Evolutionary conservation across 2,797 vertebrate species (phyloP), one percentile per base, ranked within the genome.

Genomic region (Pangasius krempfi): DNA sequence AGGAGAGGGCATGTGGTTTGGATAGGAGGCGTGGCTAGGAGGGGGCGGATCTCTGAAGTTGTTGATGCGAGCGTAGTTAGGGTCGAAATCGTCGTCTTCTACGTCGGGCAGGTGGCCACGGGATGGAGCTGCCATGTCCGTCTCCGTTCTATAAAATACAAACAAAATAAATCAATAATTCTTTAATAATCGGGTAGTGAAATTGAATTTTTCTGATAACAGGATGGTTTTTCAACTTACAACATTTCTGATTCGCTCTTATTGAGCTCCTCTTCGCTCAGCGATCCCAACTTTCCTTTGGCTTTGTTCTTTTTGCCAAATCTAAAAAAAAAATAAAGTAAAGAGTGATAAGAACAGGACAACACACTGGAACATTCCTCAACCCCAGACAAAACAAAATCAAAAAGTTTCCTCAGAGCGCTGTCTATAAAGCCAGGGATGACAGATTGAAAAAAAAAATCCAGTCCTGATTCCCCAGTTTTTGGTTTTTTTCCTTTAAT

Each of bases 41-140:
- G 95, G 40, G 33, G 96, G 95, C 2, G 92, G 92, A 66, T 97
- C 97, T 90, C 96, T 95, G 94, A 99, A 99, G 93, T 97, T 96
- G 94, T 95, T 97, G 91, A 99, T 97, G 92, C 97, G 96, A 86
- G 98, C 98, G 10, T 99, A 99, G 96, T 98, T 98, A 27, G 98
- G 98, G 94, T 99, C 98, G 50, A 93, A 92, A 85, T 99, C 98
- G 84, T 99, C 97, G 30, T 99, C 98, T 0, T 98, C 97, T 47
- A 98, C 92, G 30, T 97, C 96, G 0, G 96, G 97, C 54, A 95
- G 78, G 30, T 92, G 9, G 22, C 88, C 90, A 79, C 93, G 95
- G 86, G 97, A 96, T 0, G 93, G 94, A 90, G 95, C 86, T 16
- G 85, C 47, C 18, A 72, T 60, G 75, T 79, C 84, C 66, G 83